A percentile compares a stretch with the other conserved stretches of the same genome.
Evolutionary conservation across 2,888 invertebrate genomes (phyloP).

Genomic region (Rotaria sp.): DNA sequence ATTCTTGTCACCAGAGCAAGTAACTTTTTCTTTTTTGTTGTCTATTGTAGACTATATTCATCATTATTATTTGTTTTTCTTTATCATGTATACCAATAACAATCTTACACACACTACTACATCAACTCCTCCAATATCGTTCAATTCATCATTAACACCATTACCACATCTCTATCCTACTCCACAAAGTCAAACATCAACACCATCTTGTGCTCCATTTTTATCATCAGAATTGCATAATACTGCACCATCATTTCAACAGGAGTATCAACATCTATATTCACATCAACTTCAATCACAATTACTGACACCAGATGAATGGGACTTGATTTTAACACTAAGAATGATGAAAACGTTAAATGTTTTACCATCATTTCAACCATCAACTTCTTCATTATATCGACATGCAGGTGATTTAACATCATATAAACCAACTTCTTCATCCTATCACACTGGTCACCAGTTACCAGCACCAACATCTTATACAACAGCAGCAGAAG

Average conservation of each 20-base stretch:
- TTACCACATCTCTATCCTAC: background rate
- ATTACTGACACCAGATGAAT: background rate
- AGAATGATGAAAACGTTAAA: background rate
- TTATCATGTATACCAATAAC: background rate
- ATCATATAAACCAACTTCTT: background rate
- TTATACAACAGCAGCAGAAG: too few relatives aligned
- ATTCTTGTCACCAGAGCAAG: too few relatives aligned
- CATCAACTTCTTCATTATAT: background rate
- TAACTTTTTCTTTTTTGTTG: too few relatives aligned
- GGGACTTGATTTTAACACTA: background rate
- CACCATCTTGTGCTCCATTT: background rate
- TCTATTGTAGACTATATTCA: background rate
- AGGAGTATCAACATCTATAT: background rate
- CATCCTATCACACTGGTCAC: background rate
- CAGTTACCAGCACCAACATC: background rate
- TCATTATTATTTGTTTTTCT: background rate
- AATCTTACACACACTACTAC: background rate
- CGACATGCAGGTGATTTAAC: background rate
- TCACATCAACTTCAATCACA: background rate
- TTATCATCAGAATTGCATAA: background rate
- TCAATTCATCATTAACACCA: background rate
- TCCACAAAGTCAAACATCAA: background rate
- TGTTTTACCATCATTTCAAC: background rate
- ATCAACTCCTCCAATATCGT: background rate
- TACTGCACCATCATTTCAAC: background rate